A percentile compares a stretch with the other conserved stretches of the same genome.
phyloP scores from a whole-genome alignment of 2,888 invertebrate genomes.

The Drosophila parthenogenetica region DNA sequence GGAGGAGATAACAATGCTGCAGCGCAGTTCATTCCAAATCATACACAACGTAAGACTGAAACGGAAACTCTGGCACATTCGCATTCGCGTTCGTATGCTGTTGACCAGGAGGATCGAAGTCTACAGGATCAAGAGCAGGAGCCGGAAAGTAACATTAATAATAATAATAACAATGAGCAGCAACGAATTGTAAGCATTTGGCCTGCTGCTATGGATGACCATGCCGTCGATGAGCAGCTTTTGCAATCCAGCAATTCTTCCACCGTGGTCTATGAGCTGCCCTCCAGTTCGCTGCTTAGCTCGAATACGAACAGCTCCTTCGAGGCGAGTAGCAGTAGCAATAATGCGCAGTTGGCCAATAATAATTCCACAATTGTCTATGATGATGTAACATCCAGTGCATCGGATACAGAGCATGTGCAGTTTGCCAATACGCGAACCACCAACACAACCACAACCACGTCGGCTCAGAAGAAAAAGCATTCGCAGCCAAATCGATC shows the following conservation, averaged over 20 bases:
- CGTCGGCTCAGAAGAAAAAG: slow-evolving; percentile 74
- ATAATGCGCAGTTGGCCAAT: slow-evolving; percentile 20
- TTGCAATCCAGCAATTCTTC: slow-evolving; percentile 25
- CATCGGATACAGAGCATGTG: slow-evolving; percentile 81
- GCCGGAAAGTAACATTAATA: slow-evolving; percentile 25
- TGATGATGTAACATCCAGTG: slow-evolving; percentile 80
- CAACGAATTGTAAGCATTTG: slow-evolving; percentile 41
- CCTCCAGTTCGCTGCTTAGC: slow-evolving; percentile 60
- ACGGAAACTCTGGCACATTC: slow-evolving; percentile 27
- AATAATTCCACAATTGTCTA: slow-evolving; percentile 35
- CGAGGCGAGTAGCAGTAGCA: slow-evolving; percentile 48
- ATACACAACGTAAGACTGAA: slow-evolving; percentile 59
- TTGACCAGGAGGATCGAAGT: slow-evolving; percentile 15
- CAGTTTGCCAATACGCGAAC: slow-evolving; percentile 81
- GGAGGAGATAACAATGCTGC: slow-evolving; percentile 3
- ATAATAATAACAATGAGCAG: slow-evolving; percentile 12
- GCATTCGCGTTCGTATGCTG: slow-evolving; percentile 10
- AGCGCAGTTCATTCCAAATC: slow-evolving; percentile 60
- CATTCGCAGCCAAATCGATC: slow-evolving; percentile 46
- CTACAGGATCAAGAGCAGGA: slow-evolving; percentile 14
- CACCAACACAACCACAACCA: slow-evolving; percentile 82
- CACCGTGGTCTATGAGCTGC: slow-evolving; percentile 52
- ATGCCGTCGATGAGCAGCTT: slow-evolving; percentile 66
- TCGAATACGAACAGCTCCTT: slow-evolving; percentile 61
- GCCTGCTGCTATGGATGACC: slow-evolving; percentile 68